Base-by-base conservation (phyloP, 2,888 invertebrate species). In the Pseudeuparius sepicola region DNA sequence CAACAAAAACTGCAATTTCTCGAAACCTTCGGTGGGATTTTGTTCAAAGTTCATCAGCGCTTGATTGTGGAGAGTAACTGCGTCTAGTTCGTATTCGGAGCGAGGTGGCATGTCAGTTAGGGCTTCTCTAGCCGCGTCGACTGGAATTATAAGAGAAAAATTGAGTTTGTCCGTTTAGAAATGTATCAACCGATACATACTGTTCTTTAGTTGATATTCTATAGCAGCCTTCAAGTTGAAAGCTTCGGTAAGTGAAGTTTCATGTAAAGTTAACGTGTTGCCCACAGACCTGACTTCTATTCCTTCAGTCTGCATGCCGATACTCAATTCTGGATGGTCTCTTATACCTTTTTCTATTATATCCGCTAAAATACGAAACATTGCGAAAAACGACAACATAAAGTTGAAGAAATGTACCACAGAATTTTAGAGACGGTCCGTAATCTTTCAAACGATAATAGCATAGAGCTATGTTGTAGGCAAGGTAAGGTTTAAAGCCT, bases 141-240 rank as follows among this genome's bases (percentile, higher is more conserved):
- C 79, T 73, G 63, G 56, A 52, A 52, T 20, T 24, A 32, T 34
- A 20, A 13, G 20, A 20, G n/a, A 20, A 20, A 7, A 6, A 20
- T 7, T 20, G 7, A 20, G n/a, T 20, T 20, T 20, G n/a, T 7
- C 7, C n/a, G 20, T 20, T 20, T 20, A 20, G 6, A n/a, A 20
- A 20, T 7, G 20, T 20, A 20, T 7, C 6, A 20, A 20, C 6
- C 25, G 4, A 27, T 27, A 44, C 56, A 64, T 66, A 73, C 85
- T 68, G 59, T 90, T 87, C 59, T 84, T 85, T 31, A 86, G 71
- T 58, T 93, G 89, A 63, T 90, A 98, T 63, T 97, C 96, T 50
- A 98, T 92, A 3, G 97, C 97, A 6, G 97, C 94, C 68, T 97
- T 97, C 13, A 98, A 70, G 66, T 98, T 98, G 56, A 97, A 92